A percentile compares a stretch with the other conserved stretches of the same genome.
phyloP scores from a whole-genome alignment of 2,888 invertebrate genomes.

The Megamerina dolium region DNA sequence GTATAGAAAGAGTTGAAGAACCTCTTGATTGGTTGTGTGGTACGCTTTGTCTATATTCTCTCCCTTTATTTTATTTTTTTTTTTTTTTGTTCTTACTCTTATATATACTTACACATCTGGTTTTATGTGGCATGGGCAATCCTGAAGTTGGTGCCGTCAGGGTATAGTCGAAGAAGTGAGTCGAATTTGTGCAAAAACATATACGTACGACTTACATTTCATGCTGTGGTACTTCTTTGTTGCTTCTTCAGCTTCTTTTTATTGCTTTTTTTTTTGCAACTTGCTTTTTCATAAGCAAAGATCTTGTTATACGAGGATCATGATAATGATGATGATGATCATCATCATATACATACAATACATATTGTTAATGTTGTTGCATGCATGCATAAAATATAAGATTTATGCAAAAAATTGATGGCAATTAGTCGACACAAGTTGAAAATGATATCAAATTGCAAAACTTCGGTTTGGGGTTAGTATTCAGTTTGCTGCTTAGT shows the following conservation, averaged over 20 bases:
- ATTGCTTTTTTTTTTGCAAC: too few relatives aligned
- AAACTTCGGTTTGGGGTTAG: background rate
- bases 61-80: background rate
- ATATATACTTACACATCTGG: background rate
- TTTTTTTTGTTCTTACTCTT: background rate
- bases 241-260: too few relatives aligned
- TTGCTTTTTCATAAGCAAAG: too few relatives aligned
- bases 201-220: background rate
- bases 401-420: background rate
- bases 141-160: background rate
- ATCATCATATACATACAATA: background rate
- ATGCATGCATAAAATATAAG: background rate
- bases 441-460: background rate
- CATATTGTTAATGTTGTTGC: background rate
- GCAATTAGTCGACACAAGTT: background rate
- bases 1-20: slow-evolving; percentile 13
- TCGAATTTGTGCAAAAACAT: background rate
- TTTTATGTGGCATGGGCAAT: background rate
- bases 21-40: slow-evolving; percentile 11
- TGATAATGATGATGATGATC: background rate
- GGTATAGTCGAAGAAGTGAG: too few relatives aligned
- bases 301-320: too few relatives aligned
- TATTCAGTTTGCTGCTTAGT: background rate
- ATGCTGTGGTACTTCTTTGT: too few relatives aligned
- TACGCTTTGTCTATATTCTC: too few relatives aligned